Evolutionary conservation across 2,888 invertebrate genomes (phyloP).

Genomic region (Lydus trimaculatus): DNA sequence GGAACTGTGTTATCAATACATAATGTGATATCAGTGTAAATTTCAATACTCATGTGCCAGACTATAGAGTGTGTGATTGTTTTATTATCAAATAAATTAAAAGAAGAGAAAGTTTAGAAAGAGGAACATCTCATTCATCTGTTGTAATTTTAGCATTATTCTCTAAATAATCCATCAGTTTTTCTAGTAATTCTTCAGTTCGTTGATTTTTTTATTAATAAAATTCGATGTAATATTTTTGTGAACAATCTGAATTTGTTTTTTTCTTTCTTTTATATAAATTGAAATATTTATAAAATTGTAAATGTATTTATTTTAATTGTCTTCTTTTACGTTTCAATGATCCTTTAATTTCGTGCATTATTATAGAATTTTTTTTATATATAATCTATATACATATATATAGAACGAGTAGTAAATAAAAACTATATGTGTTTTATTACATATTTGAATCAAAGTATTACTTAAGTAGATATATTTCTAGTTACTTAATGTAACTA

Average conservation of each 20-base stretch:
- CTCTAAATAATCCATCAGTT: slow-evolving; percentile 43
- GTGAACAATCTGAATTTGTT: not conserved
- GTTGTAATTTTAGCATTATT: slow-evolving; percentile 53
- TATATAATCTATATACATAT: slow-evolving; percentile 35
- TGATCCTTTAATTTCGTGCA: not conserved
- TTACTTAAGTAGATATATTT: slow-evolving; percentile 52
- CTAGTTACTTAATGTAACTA: slow-evolving; percentile 48
- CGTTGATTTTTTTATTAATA: slow-evolving; percentile 13
- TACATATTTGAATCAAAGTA: slow-evolving; percentile 46
- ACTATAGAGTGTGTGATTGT: slow-evolving; percentile 55
- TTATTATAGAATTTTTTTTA: not conserved
- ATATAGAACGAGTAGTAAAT: slow-evolving; percentile 40
- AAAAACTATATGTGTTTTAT: slow-evolving; percentile 47
- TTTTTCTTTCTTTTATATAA: not conserved
- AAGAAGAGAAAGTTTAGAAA: not conserved
- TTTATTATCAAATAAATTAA: slow-evolving; percentile 31
- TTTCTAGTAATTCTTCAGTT: slow-evolving; percentile 39
- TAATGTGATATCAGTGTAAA: slow-evolving; percentile 62
- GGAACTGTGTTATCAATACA: slow-evolving; percentile 44
- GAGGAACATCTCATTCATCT: slow-evolving; percentile 44
- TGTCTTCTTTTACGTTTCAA: not conserved
- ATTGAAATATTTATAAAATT: not conserved
- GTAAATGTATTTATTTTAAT: not conserved
- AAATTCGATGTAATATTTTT: not conserved
- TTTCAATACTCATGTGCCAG: slow-evolving; percentile 60